Percentiles rank a stretch among this genome's conserved stretches.
Evolutionary conservation across 2,113 vertebrate genomes (phyloP).

Genomic region (Neodontobutis hainanensis): DNA sequence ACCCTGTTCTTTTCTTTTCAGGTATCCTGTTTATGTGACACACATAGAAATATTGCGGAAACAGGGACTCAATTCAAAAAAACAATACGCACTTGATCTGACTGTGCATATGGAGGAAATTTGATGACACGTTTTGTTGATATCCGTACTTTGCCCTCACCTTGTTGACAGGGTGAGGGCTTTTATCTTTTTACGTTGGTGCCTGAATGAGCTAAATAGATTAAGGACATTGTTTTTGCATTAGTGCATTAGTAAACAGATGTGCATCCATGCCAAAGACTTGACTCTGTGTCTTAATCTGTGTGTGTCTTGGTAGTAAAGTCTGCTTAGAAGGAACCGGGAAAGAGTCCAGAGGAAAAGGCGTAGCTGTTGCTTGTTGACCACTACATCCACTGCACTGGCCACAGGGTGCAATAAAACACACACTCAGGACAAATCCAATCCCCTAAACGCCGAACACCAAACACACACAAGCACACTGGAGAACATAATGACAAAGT

Average conservation of each 20-base stretch:
- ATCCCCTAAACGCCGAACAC: constrained; percentile 1
- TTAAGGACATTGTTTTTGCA: neutral
- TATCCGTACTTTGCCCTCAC: constrained; percentile 28
- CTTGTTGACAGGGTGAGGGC: neutral
- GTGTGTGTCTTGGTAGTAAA: constrained; percentile 67
- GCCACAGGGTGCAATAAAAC: constrained; percentile 60
- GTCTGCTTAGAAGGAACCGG: constrained; percentile 63
- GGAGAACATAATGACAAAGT: constrained; percentile 26
- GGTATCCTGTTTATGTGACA: constrained; percentile 75
- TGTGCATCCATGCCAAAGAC: constrained; percentile 5
- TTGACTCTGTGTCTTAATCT: constrained; percentile 33
- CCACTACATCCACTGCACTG: constrained; percentile 47
- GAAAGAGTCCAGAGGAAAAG: constrained; percentile 77
- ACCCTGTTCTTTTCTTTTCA: constrained; percentile 70
- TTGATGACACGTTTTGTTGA: constrained; percentile 41
- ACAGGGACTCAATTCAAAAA: constrained; percentile 39
- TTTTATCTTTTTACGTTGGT: no score
- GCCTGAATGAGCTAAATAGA: no score
- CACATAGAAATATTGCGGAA: constrained; percentile 57
- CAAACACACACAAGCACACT: constrained; percentile 15
- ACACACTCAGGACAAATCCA: constrained; percentile 33
- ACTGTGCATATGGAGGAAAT: constrained; percentile 13
- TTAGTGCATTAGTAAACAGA: constrained; percentile 4
- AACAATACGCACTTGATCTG: constrained; percentile 46
- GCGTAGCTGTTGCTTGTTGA: constrained; percentile 61